phyloP scores from a whole-genome alignment of 1,140 invertebrate species.

The Drosophila truncata region DNA sequence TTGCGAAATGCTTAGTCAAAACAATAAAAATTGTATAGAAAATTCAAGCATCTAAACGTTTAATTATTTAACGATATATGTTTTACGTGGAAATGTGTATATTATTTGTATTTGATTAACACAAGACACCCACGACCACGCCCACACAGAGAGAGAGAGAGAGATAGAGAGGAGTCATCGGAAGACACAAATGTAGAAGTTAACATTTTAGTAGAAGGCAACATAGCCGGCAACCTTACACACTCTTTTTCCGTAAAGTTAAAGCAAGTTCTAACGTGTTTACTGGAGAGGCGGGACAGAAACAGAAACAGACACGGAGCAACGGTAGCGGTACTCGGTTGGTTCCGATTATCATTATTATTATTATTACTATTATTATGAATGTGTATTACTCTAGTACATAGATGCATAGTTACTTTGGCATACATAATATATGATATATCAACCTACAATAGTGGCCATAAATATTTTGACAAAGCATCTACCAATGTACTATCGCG shows the following conservation, averaged over 20 bases:
- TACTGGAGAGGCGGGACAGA: neutral
- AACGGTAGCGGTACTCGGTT: neutral
- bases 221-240: constrained; percentile 6
- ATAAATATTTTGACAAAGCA: too few relatives aligned
- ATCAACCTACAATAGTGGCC: too few relatives aligned
- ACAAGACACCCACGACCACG: constrained; percentile 27
- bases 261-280: constrained; percentile 14
- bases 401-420: constrained; percentile 39
- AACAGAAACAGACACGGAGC: neutral
- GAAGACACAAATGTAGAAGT: constrained; percentile 58
- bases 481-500: too few relatives aligned
- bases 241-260: constrained; percentile 12
- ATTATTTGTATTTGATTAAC: constrained; percentile 50
- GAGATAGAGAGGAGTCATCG: constrained; percentile 14
- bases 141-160: constrained; percentile 3
- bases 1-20: constrained; percentile 82
- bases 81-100: constrained; percentile 52
- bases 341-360: constrained; percentile 27
- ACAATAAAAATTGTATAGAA: constrained; percentile 83
- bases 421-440: constrained; percentile 46
- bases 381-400: constrained; percentile 60
- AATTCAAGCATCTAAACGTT: constrained; percentile 76
- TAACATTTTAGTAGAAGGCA: constrained; percentile 52
- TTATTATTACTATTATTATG: constrained; percentile 49
- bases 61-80: constrained; percentile 71